Evolutionary conservation across 2,797 vertebrate species (phyloP).

Genomic region (Bucorvus abyssinicus): DNA sequence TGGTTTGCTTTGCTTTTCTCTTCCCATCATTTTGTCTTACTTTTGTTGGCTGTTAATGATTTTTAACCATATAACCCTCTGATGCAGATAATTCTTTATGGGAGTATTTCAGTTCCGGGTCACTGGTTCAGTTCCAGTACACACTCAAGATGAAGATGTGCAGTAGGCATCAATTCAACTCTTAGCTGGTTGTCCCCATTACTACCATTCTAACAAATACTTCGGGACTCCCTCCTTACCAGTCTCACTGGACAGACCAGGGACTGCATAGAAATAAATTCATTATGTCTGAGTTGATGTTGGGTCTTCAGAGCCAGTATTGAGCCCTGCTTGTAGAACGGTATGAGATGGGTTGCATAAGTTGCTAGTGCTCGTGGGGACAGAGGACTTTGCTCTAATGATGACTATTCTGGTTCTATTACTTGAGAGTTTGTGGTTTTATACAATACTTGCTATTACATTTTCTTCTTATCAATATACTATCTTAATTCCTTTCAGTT

Average conservation of each 20-base stretch:
- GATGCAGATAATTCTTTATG: background rate
- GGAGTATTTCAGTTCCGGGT: background rate
- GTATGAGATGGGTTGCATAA: background rate
- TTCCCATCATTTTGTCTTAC: background rate
- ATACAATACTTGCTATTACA: background rate
- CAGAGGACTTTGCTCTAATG: background rate
- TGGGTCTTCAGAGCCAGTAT: background rate
- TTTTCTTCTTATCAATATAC: background rate
- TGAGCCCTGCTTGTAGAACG: background rate
- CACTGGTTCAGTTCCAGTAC: background rate
- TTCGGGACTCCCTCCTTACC: background rate
- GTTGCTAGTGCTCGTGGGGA: fast-evolving
- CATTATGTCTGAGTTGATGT: background rate
- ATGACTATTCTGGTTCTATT: background rate
- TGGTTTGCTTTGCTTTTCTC: background rate
- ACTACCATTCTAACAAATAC: background rate
- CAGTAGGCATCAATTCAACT: background rate
- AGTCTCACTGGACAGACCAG: background rate
- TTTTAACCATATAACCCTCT: background rate
- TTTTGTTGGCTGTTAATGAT: background rate
- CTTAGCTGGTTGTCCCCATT: background rate
- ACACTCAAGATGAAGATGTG: background rate
- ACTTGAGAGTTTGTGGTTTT: background rate
- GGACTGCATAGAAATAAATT: background rate
- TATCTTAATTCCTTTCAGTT: background rate